Evolutionary conservation across 2,113 vertebrate genomes (phyloP).

Genomic region (Lepus americanus): DNA sequence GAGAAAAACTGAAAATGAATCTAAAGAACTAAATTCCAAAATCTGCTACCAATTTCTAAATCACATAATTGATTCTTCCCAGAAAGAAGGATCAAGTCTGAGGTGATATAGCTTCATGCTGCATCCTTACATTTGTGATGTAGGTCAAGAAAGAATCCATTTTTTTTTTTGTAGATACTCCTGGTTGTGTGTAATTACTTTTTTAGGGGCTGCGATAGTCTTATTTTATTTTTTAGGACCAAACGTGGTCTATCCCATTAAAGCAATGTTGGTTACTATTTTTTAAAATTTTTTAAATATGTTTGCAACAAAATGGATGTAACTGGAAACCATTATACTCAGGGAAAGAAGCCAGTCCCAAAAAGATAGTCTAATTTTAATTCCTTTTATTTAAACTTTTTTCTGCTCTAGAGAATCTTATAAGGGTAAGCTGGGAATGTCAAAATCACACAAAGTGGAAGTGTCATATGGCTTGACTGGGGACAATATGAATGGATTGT

Average conservation of each 20-base stretch:
- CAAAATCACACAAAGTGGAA: not conserved
- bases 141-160: not conserved
- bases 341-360: no score
- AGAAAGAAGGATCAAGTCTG: not conserved
- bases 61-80: not conserved
- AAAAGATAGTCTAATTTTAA: no score
- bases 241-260: no score
- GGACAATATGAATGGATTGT: not conserved
- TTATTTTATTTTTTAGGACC: not conserved
- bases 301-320: no score
- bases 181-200: not conserved
- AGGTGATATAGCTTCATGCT: not conserved
- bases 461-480: not conserved
- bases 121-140: not conserved
- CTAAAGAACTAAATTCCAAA: slow-evolving; percentile 32
- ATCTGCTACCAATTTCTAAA: not conserved
- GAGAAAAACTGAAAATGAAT: slow-evolving; percentile 37
- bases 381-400: not conserved
- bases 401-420: not conserved
- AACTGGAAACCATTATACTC: no score
- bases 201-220: not conserved
- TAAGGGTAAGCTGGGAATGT: not conserved
- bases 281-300: no score
- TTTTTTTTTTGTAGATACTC: not conserved
- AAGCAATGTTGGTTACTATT: no score